Evolutionary conservation across 2,888 invertebrate genomes (phyloP).

Genomic region (Hirtodrosophila confusa): DNA sequence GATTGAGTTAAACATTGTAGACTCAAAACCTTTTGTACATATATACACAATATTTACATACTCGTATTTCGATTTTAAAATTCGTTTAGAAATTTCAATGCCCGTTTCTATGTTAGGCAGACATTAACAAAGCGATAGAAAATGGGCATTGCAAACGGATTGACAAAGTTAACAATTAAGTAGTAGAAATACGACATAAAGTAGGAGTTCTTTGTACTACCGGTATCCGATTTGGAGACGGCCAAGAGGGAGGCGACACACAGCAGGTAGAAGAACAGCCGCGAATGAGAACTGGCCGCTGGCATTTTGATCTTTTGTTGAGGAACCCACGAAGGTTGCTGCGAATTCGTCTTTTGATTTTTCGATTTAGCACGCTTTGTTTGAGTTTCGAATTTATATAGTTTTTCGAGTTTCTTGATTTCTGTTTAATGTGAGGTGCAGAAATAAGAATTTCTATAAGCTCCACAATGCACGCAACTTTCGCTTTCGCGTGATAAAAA

Average conservation of each 20-base stretch:
- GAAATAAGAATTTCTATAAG: slow-evolving; percentile 11
- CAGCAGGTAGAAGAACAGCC: slow-evolving; percentile 79
- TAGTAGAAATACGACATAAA: slow-evolving; percentile 82
- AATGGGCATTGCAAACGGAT: slow-evolving; percentile 81
- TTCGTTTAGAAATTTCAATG: slow-evolving; percentile 17
- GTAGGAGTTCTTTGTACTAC: slow-evolving; percentile 80
- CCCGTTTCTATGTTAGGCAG: slow-evolving; percentile 60
- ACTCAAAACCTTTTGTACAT: slow-evolving; percentile 1
- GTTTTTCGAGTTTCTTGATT: slow-evolving; percentile 8
- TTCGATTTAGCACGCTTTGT: slow-evolving; percentile 26
- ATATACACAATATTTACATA: slow-evolving; percentile 43
- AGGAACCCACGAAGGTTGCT: slow-evolving; percentile 29
- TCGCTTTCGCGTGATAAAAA: slow-evolving; percentile 62
- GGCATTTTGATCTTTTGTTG: slow-evolving; percentile 55
- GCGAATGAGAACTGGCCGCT: slow-evolving; percentile 74
- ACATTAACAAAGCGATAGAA: slow-evolving; percentile 80
- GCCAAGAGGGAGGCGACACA: slow-evolving; percentile 80
- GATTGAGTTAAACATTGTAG: slow-evolving; percentile 14
- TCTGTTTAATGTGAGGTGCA: slow-evolving; percentile 12
- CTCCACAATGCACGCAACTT: slow-evolving; percentile 66
- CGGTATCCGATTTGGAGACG: slow-evolving; percentile 79
- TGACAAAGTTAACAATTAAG: slow-evolving; percentile 79
- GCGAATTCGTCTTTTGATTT: slow-evolving; percentile 11
- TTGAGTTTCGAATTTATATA: slow-evolving; percentile 27
- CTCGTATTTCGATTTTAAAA: slow-evolving; percentile 21